Base-by-base conservation (phyloP, 2,888 invertebrate genomes). In the Rhagonycha fulva region DNA sequence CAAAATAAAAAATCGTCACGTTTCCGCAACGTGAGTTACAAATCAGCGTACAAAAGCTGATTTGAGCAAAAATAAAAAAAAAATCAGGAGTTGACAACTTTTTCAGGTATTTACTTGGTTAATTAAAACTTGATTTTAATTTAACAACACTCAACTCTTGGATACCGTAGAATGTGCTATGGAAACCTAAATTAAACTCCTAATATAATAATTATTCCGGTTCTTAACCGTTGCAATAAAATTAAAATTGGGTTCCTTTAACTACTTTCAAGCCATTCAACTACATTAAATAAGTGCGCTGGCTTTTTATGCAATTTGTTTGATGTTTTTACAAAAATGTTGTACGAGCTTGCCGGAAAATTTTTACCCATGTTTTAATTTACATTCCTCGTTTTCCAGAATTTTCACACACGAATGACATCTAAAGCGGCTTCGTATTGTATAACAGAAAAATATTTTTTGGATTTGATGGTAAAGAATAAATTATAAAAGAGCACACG, bases 191-290 rank as follows among this genome's bases (percentile, higher is more conserved):
- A 81, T 82, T 80, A 82, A 80, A 81, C 81, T 82, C 81, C 82
- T 83, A 85, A 85, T 85, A 84, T 85, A 83, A 85, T 85, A 85
- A 86, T 86, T 86, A 85, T 85, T 85, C 85, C 85, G 83, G 83
- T 82, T 82, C 83, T 86, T 85, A 85, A 82, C 81, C 84, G 80
- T 81, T 79, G 84, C 85, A 83, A 85, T 85, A 85, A 86, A 86
- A 86, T 85, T 84, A 84, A 85, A 84, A 84, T 85, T 85, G 82
- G 83, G 83, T 81, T 83, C 80, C 80, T 82, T 82, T 83, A 81
- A 82, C 82, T 82, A 83, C 82, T 82, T 82, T 81, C 75, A 74
- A 78, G 73, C 62, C 77, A 74, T 74, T 76, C 70, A 82, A 82
- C 83, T 82, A 81, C 83, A 82, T 82, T 82, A 83, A 82, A 82